Percentiles rank a stretch among this genome's conserved stretches.
phyloP scores from a whole-genome alignment of 2,797 vertebrate genomes.

The Acipenser transmontanus region DNA sequence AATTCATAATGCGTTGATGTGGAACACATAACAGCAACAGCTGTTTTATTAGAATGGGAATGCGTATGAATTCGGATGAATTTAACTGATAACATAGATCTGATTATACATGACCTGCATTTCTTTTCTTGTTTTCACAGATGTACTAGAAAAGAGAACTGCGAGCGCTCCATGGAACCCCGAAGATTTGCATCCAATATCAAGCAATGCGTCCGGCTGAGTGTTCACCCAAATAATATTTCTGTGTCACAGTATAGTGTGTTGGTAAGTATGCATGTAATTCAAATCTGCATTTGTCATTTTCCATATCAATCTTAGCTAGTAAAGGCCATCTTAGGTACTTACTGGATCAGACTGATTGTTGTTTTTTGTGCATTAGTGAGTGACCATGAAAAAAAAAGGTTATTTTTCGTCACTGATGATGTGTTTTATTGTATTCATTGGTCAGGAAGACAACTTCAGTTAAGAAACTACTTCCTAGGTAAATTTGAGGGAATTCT shows the following conservation, averaged over 20 bases:
- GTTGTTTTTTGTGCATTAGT: background rate
- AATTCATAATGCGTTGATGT: too few relatives aligned
- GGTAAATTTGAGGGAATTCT: too few relatives aligned
- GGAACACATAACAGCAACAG: too few relatives aligned
- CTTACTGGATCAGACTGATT: background rate
- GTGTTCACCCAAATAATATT: constrained; percentile 95
- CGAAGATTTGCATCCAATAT: constrained; percentile 89
- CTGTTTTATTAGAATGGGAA: background rate
- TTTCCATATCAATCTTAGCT: background rate
- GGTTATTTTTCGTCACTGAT: background rate
- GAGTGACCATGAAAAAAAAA: background rate
- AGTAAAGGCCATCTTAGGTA: background rate
- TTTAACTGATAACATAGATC: too few relatives aligned
- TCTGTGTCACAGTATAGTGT: constrained; percentile 95
- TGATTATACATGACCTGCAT: background rate
- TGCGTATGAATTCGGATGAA: background rate
- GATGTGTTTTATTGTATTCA: background rate
- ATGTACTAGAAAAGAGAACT: constrained; percentile 91
- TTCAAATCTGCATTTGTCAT: background rate
- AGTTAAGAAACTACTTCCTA: background rate
- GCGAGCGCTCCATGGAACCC: constrained; percentile 83
- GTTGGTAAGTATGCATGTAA: constrained; percentile 69
- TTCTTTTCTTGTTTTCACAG: constrained; percentile 45
- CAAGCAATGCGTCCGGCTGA: constrained; percentile 92
- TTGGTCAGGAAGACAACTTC: constrained; percentile 5